Conservation (phyloP, 2,888 invertebrate species). For the Eristalinus sepulchralis region DNA sequence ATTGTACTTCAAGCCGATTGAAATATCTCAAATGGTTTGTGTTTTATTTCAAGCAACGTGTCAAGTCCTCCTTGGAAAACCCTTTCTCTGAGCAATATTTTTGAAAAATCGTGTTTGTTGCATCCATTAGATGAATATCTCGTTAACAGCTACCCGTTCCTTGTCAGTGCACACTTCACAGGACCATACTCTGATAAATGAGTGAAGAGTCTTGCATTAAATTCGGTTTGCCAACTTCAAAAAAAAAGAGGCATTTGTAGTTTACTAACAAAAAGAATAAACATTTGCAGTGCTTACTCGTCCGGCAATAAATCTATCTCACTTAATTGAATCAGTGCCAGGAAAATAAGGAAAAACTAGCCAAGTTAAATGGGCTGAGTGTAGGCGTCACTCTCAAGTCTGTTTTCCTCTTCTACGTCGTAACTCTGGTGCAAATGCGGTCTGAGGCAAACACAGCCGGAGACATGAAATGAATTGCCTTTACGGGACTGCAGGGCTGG, state of each 20-base stretch:
- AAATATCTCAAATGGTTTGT: too few relatives aligned
- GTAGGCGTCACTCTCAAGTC: not conserved
- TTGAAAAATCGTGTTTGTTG: too few relatives aligned
- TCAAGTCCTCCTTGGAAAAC: too few relatives aligned
- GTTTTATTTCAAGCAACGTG: too few relatives aligned
- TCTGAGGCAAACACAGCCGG: not conserved
- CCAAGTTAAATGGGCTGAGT: not conserved
- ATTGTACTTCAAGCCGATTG: too few relatives aligned
- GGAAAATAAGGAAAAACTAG: constrained; percentile 33
- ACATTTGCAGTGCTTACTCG: not conserved
- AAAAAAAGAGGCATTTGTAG: not conserved
- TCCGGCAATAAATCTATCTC: constrained; percentile 50
- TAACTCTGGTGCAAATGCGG: not conserved
- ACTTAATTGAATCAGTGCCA: constrained; percentile 65
- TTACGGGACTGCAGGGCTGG: not conserved
- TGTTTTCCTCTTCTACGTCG: not conserved
- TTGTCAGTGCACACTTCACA: not conserved
- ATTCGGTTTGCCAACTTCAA: not conserved
- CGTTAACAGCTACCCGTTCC: not conserved
- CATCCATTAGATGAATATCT: not conserved
- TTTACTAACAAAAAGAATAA: not conserved
- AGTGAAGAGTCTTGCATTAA: not conserved
- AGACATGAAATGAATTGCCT: not conserved
- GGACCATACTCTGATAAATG: not conserved
- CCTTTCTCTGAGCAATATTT: too few relatives aligned